A percentile compares a stretch with the other conserved stretches of the same genome.
phyloP scores from a whole-genome alignment of 2,888 invertebrate genomes.

The Mycogona germanica region DNA sequence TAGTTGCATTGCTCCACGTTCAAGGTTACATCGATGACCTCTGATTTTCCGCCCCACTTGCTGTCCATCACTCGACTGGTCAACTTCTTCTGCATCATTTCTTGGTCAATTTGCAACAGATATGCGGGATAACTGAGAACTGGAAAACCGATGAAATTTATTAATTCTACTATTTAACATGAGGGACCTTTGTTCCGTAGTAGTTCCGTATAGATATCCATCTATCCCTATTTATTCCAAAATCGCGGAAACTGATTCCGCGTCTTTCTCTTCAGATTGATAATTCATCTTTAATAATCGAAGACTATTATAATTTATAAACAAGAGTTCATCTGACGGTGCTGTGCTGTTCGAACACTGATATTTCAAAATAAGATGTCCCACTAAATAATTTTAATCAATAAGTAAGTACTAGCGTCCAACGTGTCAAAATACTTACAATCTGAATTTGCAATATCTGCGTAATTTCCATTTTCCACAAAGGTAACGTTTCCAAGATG shows the following conservation, averaged over 20 bases:
- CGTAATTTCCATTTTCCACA: slow-evolving; percentile 43
- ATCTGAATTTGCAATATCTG: slow-evolving; percentile 43
- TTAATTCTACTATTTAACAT: not conserved
- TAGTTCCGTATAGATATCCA: not conserved
- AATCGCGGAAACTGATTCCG: no score
- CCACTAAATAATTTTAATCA: no score
- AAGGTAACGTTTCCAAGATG: slow-evolving; percentile 52
- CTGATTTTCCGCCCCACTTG: slow-evolving; percentile 51
- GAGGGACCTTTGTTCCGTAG: not conserved
- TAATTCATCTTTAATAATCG: not conserved
- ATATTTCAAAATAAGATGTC: no score
- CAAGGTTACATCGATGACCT: slow-evolving; percentile 48
- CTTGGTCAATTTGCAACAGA: slow-evolving; percentile 44
- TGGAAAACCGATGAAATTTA: slow-evolving; percentile 30
- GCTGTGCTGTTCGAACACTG: no score
- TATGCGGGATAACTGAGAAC: slow-evolving; percentile 48
- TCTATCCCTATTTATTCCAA: no score
- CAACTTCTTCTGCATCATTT: slow-evolving; percentile 44
- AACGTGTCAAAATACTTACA: slow-evolving; percentile 40
- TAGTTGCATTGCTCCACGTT: slow-evolving; percentile 51
- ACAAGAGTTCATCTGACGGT: no score
- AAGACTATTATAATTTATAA: not conserved
- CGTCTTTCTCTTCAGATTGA: no score
- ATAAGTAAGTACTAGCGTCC: no score
- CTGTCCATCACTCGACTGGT: slow-evolving; percentile 50